These are phyloP conservation scores for Spilogale gracilis DNA, from an alignment of 2,113 vertebrate species.

Conservation along the genomic window DNA sequence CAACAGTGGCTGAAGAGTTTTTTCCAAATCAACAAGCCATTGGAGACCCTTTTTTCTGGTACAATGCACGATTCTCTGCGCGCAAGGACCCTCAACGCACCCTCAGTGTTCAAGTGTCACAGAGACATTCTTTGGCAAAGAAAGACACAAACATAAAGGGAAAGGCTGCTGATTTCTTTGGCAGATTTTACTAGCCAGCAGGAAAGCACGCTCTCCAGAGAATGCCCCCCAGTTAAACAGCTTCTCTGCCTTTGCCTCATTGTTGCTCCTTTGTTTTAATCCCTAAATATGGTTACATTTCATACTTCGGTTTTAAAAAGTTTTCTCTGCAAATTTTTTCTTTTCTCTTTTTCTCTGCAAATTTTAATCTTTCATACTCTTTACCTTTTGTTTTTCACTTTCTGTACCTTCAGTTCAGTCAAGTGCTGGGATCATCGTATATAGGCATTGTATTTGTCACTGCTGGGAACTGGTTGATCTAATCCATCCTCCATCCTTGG, in stretches of 20 bases:
- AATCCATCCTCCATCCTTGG: neutral
- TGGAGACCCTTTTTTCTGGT: slow-evolving; percentile 80
- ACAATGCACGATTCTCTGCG: slow-evolving; percentile 62
- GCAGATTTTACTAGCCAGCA: slow-evolving; percentile 76
- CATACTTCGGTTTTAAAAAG: slow-evolving; percentile 7
- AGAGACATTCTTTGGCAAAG: slow-evolving; percentile 84
- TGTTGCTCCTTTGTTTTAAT: slow-evolving; percentile 61
- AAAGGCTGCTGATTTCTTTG: slow-evolving; percentile 87
- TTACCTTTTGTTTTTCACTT: neutral
- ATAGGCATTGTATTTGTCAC: neutral
- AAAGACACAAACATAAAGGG: slow-evolving; percentile 72
- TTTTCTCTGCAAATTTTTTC: neutral
- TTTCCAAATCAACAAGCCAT: slow-evolving; percentile 85
- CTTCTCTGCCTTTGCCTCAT: neutral
- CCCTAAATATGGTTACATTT: slow-evolving; percentile 59
- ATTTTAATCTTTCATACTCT: slow-evolving; percentile 67
- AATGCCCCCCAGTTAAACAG: slow-evolving; percentile 66
- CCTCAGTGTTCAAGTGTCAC: slow-evolving; percentile 77
- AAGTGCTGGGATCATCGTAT: neutral
- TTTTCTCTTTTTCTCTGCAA: slow-evolving; percentile 13
- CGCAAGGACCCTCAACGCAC: slow-evolving; percentile 74
- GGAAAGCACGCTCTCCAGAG: slow-evolving; percentile 68
- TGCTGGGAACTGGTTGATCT: slow-evolving; percentile 43
- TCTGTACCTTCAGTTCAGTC: slow-evolving; percentile 31
- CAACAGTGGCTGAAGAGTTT: slow-evolving; percentile 82